Evolutionary conservation across 2,797 vertebrate genomes (phyloP).

Genomic region (Malurus leucopterus): DNA sequence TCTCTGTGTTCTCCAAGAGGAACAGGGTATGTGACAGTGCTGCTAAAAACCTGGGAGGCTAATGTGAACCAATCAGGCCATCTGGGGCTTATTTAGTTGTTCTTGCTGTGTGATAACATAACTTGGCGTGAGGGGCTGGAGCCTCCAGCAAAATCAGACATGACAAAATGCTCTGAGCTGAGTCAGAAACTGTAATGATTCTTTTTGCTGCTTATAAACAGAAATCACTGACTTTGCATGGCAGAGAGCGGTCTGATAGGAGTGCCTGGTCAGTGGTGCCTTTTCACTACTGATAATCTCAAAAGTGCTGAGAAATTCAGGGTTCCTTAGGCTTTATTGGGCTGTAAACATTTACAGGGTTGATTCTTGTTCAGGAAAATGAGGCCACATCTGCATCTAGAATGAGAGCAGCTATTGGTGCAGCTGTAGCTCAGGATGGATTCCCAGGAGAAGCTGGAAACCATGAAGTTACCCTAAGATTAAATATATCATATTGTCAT

Average conservation of each 20-base stretch:
- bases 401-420: background rate
- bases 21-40: background rate
- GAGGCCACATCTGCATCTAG: background rate
- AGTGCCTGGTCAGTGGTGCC: background rate
- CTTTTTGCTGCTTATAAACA: constrained; percentile 2
- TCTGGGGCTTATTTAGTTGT: constrained; percentile 50
- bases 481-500: background rate
- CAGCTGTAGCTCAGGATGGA: background rate
- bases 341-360: background rate
- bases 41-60: background rate
- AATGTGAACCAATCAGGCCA: background rate
- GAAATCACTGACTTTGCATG: background rate
- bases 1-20: background rate
- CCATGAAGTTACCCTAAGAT: background rate
- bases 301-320: background rate
- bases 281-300: background rate
- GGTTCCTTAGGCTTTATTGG: background rate
- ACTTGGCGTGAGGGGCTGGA: constrained; percentile 13
- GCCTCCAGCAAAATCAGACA: constrained; percentile 35
- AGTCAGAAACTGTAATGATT: constrained; percentile 14
- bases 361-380: background rate
- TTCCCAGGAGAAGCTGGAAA: background rate
- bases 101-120: constrained; percentile 18
- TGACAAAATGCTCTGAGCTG: constrained; percentile 23
- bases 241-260: background rate